Conservation (phyloP, 2,797 vertebrate genomes). For the Acrossocheilus wenchowensis region DNA sequence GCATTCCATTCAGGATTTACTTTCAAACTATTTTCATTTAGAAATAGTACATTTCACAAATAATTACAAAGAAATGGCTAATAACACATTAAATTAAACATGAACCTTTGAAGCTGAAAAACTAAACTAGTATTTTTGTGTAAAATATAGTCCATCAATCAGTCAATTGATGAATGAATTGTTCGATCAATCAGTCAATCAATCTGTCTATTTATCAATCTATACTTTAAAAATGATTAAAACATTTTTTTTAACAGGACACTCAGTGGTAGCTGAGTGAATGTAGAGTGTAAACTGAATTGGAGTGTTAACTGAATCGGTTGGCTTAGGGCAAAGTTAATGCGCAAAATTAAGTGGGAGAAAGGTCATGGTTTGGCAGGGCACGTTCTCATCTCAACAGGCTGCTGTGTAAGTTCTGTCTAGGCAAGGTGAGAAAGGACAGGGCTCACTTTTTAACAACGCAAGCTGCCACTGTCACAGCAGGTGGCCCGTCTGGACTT, state of each 20-base stretch:
- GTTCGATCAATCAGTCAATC: too few relatives aligned
- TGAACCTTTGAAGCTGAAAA: too few relatives aligned
- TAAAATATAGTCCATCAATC: not conserved
- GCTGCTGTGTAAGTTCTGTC: slow-evolving; percentile 33
- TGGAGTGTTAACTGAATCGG: not conserved
- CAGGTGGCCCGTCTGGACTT: slow-evolving; percentile 39
- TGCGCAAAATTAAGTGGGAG: not conserved
- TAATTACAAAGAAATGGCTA: not conserved
- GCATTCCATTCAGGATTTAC: not conserved
- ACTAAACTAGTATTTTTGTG: not conserved
- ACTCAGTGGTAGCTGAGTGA: not conserved
- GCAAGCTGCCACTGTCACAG: slow-evolving; percentile 30
- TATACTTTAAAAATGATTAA: not conserved
- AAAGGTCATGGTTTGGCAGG: slow-evolving; percentile 38
- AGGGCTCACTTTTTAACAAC: slow-evolving; percentile 38
- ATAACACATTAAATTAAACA: too few relatives aligned
- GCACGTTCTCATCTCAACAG: slow-evolving; percentile 27
- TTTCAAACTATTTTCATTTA: not conserved
- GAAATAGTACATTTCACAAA: not conserved
- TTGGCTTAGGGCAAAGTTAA: not conserved
- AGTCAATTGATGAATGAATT: not conserved
- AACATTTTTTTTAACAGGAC: not conserved
- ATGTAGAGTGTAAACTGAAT: not conserved
- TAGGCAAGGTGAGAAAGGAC: slow-evolving; percentile 42
- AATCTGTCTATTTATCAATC: not conserved